These are phyloP conservation scores for Tiphia femorata DNA, from an alignment of 2,888 invertebrate species.

Conservation along the genomic window DNA sequence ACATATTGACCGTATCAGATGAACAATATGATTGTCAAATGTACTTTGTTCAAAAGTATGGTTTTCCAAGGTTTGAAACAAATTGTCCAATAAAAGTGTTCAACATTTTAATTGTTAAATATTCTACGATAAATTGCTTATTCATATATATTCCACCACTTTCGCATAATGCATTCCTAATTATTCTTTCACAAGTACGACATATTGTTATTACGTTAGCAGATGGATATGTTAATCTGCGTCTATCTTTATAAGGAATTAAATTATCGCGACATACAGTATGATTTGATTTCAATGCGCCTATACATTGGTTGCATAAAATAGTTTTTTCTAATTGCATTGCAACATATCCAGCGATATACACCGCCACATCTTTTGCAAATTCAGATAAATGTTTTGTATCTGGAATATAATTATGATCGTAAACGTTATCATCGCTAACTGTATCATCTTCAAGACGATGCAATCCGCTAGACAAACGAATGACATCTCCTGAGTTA, in stretches of 20 bases:
- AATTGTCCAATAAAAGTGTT: too few species aligned
- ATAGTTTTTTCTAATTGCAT: slow-evolving; percentile 17
- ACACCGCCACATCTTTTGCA: slow-evolving; percentile 17
- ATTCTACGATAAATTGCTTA: neutral
- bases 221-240: slow-evolving; percentile 27
- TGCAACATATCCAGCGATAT: slow-evolving; percentile 29
- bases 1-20: neutral
- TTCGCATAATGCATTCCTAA: slow-evolving; percentile 5
- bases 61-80: too few species aligned
- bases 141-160: neutral
- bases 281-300: slow-evolving; percentile 13
- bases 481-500: slow-evolving; percentile 14
- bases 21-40: too few species aligned
- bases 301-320: slow-evolving; percentile 23
- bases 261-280: slow-evolving; percentile 1
- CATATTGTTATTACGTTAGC: slow-evolving; percentile 2
- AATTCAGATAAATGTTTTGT: slow-evolving; percentile 12
- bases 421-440: neutral
- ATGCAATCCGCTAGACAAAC: slow-evolving; percentile 6
- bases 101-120: too few species aligned
- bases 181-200: neutral
- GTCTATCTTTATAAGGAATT: slow-evolving; percentile 19
- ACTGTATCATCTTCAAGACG: slow-evolving; percentile 7
- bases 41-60: too few species aligned
- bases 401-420: slow-evolving; percentile 8